These are phyloP conservation scores for Cynocephalus volans DNA, from an alignment of 2,113 vertebrate species.

Conservation along the genomic window DNA sequence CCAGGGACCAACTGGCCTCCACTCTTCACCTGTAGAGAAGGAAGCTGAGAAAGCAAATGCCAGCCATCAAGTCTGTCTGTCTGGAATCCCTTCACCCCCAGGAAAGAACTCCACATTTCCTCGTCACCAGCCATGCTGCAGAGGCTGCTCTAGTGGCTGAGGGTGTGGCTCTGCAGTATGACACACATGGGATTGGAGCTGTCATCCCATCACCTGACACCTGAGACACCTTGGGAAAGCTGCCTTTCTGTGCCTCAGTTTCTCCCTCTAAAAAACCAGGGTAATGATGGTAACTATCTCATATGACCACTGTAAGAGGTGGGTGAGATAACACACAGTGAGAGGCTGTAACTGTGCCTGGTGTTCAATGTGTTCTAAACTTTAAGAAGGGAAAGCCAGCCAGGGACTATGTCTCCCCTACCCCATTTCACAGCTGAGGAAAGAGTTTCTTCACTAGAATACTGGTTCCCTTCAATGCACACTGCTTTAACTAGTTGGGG, in stretches of 20 bases:
- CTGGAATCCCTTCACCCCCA: neutral
- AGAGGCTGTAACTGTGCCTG: neutral
- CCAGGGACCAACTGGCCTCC: neutral
- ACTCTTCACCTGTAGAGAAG: neutral
- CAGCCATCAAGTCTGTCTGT: neutral
- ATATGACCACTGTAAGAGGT: rapidly evolving
- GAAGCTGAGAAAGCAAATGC: neutral
- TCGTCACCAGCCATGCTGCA: rapidly evolving
- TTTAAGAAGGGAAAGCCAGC: no score
- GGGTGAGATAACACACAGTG: rapidly evolving
- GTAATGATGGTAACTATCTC: neutral
- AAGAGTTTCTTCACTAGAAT: neutral
- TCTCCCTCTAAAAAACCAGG: neutral
- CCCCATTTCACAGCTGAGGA: no score
- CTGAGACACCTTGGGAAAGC: neutral
- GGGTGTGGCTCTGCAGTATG: rapidly evolving
- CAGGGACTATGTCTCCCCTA: neutral
- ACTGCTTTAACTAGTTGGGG: neutral
- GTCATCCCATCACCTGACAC: rapidly evolving
- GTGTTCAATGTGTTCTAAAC: rapidly evolving
- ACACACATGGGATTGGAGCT: neutral
- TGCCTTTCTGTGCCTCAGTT: neutral
- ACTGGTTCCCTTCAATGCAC: neutral
- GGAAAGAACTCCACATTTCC: rapidly evolving
- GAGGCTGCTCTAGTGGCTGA: neutral